Evolutionary conservation across 2,888 invertebrate genomes (phyloP), one percentile per base, ranked within the genome.

Genomic region (Eristalis intricaria): DNA sequence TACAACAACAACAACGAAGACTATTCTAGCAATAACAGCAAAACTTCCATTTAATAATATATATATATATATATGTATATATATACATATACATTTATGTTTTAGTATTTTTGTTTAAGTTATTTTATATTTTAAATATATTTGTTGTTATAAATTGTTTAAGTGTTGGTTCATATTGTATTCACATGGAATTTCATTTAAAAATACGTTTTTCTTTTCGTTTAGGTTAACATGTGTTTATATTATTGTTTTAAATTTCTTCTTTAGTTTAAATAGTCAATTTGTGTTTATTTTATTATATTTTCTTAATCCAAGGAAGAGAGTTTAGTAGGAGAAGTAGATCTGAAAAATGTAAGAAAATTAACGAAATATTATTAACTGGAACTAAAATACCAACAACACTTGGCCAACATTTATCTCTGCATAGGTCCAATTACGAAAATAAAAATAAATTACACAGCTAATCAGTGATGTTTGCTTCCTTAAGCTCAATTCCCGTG

Each of bases 1-100:
- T 80, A 84, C 77, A 77, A 88, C 84, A 88, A 88, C 88, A 84
- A 76, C 78, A 87, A 84, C 84, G 66, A 81, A 56, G 77, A 74
- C 71, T 84, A 77, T 69, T 80, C 84, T 88, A 88, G 76, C 76
- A 84, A 69, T 88, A 88, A 84, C 87, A 84, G 78, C 79, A 84
- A 88, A 83, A 75, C 43, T 63, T 84, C 35, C 63, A 68, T 64
- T 64, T 61, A 40, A 60, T 43, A 29, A 61, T 69, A 66, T 71
- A 73, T 66, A 73, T 66, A 7, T 32, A 4, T 32, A 7, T 32
- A 32, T 32, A 32, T 32, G 10, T 79, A 22, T 32, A 7, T 32
- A 32, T 32, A 32, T 32, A 10, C 73, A 22, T 84, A 60, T 63
- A 26, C 66, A 43, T 26, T 64, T 75, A 26, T 60, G 68, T 73